Evolutionary conservation across 2,888 invertebrate genomes (phyloP).

Genomic region (Coelinius sp.): DNA sequence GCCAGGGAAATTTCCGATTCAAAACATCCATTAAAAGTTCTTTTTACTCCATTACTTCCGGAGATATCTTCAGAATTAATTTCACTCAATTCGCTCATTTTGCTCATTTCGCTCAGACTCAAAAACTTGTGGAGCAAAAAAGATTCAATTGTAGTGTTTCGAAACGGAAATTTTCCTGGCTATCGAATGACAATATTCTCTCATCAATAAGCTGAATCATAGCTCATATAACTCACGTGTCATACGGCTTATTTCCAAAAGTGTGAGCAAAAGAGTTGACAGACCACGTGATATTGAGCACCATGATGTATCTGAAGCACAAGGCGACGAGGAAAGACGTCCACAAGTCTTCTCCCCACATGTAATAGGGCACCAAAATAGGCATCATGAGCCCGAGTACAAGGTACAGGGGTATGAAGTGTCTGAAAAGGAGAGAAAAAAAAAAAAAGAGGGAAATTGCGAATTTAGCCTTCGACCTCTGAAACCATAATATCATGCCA

Average conservation of each 20-base stretch:
- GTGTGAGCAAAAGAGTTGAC: slow-evolving; percentile 84
- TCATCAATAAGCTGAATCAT: not conserved
- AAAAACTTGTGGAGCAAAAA: not conserved
- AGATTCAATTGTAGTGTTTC: not conserved
- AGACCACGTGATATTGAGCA: slow-evolving; percentile 84
- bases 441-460: no score
- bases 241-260: slow-evolving; percentile 49
- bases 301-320: slow-evolving; percentile 75
- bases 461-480: not conserved
- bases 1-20: no score
- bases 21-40: no score
- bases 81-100: no score
- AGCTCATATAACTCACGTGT: slow-evolving; percentile 46
- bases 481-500: no score
- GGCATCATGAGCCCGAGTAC: slow-evolving; percentile 77
- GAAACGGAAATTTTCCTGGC: not conserved
- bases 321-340: slow-evolving; percentile 77
- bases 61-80: no score
- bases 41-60: no score
- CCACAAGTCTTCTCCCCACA: slow-evolving; percentile 78
- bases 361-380: slow-evolving; percentile 76
- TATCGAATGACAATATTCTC: not conserved
- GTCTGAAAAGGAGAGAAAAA: slow-evolving; percentile 72
- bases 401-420: slow-evolving; percentile 76
- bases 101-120: not conserved